These are phyloP conservation scores for Agrenia bidenticulata DNA, from an alignment of 2,888 invertebrate species.

Conservation along the genomic window DNA sequence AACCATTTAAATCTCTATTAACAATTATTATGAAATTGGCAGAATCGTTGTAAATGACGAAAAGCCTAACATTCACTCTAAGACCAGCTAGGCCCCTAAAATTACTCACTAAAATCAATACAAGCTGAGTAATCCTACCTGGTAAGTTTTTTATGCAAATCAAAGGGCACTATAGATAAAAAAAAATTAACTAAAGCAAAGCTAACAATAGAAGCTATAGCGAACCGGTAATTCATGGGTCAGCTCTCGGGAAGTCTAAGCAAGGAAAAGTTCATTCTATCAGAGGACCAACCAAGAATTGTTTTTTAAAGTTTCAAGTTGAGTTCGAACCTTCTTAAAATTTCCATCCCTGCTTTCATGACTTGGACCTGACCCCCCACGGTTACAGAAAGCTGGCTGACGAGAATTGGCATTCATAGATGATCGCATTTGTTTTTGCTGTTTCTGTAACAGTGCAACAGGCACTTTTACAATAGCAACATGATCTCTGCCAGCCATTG, in stretches of 20 bases:
- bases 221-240: constrained; percentile 4
- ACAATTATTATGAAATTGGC: too few relatives aligned
- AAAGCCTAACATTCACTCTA: too few relatives aligned
- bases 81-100: too few relatives aligned
- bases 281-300: constrained; percentile 3
- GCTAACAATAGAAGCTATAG: too few relatives aligned
- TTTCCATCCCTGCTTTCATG: constrained; percentile 41
- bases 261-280: constrained; percentile 11
- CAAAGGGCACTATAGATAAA: too few relatives aligned
- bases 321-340: constrained; percentile 43
- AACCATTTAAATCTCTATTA: too few relatives aligned
- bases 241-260: constrained; percentile 12
- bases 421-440: constrained; percentile 25
- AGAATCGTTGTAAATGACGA: too few relatives aligned
- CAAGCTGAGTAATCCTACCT: too few relatives aligned
- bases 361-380: constrained; percentile 42
- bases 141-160: too few relatives aligned
- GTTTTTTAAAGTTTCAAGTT: not conserved
- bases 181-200: too few relatives aligned
- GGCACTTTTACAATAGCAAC: constrained; percentile 48
- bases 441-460: constrained; percentile 38
- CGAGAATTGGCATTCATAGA: constrained; percentile 14
- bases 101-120: too few relatives aligned
- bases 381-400: constrained; percentile 33
- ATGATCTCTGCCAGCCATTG: constrained; percentile 36